Percentiles rank a stretch among this genome's conserved stretches.
Evolutionary conservation across 1,140 invertebrate species (phyloP).

Genomic region (Bombus turneri): DNA sequence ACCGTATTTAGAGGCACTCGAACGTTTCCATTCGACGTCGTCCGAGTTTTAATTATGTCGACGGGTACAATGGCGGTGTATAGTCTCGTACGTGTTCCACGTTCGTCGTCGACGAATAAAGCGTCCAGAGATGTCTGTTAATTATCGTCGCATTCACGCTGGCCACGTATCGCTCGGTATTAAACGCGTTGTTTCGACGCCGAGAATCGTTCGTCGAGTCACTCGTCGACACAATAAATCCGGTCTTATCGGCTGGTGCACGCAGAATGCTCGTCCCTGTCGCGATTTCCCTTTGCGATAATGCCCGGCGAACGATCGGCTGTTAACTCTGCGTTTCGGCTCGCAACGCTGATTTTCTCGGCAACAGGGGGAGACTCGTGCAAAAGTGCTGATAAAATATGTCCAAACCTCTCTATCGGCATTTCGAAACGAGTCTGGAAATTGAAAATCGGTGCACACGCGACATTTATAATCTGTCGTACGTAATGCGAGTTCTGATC

Average conservation of each 20-base stretch:
- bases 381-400: slow-evolving; percentile 41
- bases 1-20: too few relatives aligned
- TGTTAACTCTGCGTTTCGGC: slow-evolving; percentile 7
- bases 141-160: slow-evolving; percentile 10
- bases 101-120: slow-evolving; percentile 11
- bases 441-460: slow-evolving; percentile 16
- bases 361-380: neutral
- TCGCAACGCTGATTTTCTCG: neutral
- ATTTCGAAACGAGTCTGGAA: neutral
- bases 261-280: slow-evolving; percentile 22
- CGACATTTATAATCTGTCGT: neutral
- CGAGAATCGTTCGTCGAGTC: slow-evolving; percentile 22
- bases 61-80: neutral
- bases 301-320: slow-evolving; percentile 27
- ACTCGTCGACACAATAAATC: slow-evolving; percentile 35
- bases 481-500: neutral
- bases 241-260: slow-evolving; percentile 30
- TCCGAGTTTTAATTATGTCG: neutral
- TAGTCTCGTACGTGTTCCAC: neutral
- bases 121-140: neutral
- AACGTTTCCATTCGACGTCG: too few relatives aligned
- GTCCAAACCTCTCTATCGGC: neutral
- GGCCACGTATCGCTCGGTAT: neutral
- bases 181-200: slow-evolving; percentile 25
- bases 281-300: slow-evolving; percentile 38